Conservation (phyloP, 1,140 invertebrate genomes). For the Drosophila nasuta region DNA sequence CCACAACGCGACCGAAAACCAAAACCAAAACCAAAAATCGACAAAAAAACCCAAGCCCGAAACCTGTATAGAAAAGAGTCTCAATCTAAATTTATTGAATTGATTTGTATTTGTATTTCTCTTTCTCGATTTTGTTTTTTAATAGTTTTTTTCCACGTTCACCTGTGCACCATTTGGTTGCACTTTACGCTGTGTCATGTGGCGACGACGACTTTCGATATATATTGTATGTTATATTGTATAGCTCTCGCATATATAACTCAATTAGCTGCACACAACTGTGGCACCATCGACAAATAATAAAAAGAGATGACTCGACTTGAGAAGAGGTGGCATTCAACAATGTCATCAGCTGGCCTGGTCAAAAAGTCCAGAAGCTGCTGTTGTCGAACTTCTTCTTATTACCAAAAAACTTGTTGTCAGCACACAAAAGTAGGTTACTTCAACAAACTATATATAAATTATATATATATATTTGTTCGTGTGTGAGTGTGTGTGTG, state of each 20-base stretch:
- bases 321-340: not conserved
- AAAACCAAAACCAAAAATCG: constrained; percentile 5
- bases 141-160: constrained; percentile 55
- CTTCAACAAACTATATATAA: no score
- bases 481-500: no score
- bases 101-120: constrained; percentile 60
- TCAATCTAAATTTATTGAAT: constrained; percentile 61
- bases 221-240: not conserved
- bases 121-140: constrained; percentile 56
- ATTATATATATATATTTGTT: no score
- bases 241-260: constrained; percentile 51
- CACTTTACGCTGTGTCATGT: constrained; percentile 64
- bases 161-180: constrained; percentile 44
- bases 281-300: not conserved
- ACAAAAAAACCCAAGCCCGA: constrained; percentile 25
- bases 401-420: no score
- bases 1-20: constrained; percentile 34
- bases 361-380: not conserved
- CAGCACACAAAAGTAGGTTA: no score
- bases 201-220: constrained; percentile 41
- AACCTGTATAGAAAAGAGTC: constrained; percentile 63
- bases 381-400: not conserved
- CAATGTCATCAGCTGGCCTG: constrained; percentile 19
- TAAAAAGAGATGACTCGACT: not conserved
- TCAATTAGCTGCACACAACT: constrained; percentile 64